Conservation (phyloP, 2,113 vertebrate species). For the Cyprinodon tularosa region DNA sequence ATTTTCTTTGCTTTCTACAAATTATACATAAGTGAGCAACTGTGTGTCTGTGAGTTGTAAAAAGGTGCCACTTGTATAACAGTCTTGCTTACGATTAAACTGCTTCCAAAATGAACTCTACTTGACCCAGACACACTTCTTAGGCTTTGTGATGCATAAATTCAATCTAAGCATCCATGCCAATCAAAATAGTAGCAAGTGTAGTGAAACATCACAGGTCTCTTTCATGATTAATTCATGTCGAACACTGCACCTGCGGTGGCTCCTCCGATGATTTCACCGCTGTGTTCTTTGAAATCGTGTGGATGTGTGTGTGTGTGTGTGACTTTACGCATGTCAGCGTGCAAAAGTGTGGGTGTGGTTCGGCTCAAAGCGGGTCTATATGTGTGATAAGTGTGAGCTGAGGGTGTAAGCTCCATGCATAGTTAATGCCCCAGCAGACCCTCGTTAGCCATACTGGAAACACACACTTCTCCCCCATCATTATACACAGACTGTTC, state of each 20-base stretch:
- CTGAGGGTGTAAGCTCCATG: slow-evolving; percentile 64
- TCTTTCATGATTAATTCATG: slow-evolving; percentile 78
- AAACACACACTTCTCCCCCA: slow-evolving; percentile 57
- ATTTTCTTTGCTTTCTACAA: not conserved
- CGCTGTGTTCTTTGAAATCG: slow-evolving; percentile 60
- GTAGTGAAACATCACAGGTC: slow-evolving; percentile 74
- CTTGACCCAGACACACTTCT: slow-evolving; percentile 69
- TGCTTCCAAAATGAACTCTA: slow-evolving; percentile 62
- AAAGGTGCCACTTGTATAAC: slow-evolving; percentile 12
- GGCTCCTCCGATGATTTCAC: slow-evolving; percentile 68
- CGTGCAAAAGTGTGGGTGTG: slow-evolving; percentile 24
- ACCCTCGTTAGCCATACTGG: slow-evolving; percentile 65
- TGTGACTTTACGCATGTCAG: slow-evolving; percentile 29
- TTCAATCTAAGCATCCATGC: slow-evolving; percentile 64
- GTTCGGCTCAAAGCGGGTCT: slow-evolving; percentile 21
- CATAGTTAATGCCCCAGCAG: slow-evolving; percentile 57
- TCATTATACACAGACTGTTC: slow-evolving; percentile 62
- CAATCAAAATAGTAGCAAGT: slow-evolving; percentile 68
- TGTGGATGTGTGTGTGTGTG: slow-evolving; percentile 18
- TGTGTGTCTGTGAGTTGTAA: slow-evolving; percentile 20
- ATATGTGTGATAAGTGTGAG: slow-evolving; percentile 42
- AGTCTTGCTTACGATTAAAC: slow-evolving; percentile 48
- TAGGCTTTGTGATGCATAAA: slow-evolving; percentile 61
- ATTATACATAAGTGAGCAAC: slow-evolving; percentile 18
- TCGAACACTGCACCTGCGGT: slow-evolving; percentile 71